Percentiles rank a stretch among this genome's conserved stretches.
phyloP scores from a whole-genome alignment of 1,140 invertebrate species.

The Heliconius hewitsoni region DNA sequence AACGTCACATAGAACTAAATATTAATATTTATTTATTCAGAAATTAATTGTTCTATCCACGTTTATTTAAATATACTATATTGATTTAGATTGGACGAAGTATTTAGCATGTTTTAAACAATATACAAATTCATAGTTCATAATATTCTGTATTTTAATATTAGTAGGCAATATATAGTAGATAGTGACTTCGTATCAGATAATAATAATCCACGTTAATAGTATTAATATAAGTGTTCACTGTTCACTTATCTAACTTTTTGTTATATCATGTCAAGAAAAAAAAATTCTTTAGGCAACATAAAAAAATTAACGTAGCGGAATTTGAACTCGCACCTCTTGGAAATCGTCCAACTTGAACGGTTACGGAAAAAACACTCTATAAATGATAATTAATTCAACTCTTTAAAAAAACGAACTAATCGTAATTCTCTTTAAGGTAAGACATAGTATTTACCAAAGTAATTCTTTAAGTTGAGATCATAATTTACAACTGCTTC shows the following conservation, averaged over 20 bases:
- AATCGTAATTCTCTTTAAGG: too few species aligned
- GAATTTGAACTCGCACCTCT: too few species aligned
- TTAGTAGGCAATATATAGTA: neutral
- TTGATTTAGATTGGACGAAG: neutral
- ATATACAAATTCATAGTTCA: neutral
- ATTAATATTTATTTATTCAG: too few species aligned
- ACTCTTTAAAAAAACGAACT: neutral
- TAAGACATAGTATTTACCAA: too few species aligned
- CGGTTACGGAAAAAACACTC: neutral
- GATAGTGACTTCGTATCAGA: constrained; percentile 2
- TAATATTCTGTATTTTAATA: constrained; percentile 6
- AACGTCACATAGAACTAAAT: neutral
- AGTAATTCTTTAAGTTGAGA: too few species aligned
- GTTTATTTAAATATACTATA: too few species aligned
- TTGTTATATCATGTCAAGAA: neutral
- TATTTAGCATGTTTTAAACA: neutral
- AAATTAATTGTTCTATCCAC: too few species aligned
- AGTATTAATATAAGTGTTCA: neutral
- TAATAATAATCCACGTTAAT: constrained; percentile 7
- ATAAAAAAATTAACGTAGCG: too few species aligned
- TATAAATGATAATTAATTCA: neutral
- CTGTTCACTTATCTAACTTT: neutral
- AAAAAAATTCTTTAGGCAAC: neutral
- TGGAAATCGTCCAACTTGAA: too few species aligned
- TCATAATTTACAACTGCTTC: too few species aligned